Conservation (phyloP, 2,797 vertebrate species). For the Tiaroga cobitis region DNA sequence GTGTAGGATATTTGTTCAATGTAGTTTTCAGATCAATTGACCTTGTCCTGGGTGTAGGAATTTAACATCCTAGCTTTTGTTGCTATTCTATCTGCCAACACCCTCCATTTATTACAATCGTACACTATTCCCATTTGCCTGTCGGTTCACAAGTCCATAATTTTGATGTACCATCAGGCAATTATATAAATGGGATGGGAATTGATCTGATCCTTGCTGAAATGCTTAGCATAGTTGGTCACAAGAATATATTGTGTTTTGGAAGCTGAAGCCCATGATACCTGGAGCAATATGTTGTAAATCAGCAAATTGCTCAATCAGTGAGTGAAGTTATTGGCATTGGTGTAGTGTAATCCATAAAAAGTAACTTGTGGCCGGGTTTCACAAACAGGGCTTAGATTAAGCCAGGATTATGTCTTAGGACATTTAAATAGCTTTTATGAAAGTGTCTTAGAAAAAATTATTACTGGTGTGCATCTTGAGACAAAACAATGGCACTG, state of each 20-base stretch:
- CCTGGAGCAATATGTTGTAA: background rate
- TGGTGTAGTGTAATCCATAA: background rate
- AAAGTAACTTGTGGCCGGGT: background rate
- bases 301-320: background rate
- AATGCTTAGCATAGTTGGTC: background rate
- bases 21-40: background rate
- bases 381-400: too few species aligned
- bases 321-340: background rate
- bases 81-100: conserved; percentile 8
- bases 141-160: conserved; percentile 37
- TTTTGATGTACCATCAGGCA: conserved; percentile 43
- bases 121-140: conserved; percentile 39
- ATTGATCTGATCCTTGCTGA: conserved; percentile 37
- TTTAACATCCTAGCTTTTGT: conserved; percentile 27
- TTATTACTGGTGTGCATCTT: too few species aligned
- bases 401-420: too few species aligned
- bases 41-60: background rate
- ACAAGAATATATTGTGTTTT: background rate
- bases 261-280: background rate
- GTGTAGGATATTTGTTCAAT: background rate
- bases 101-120: conserved; percentile 8
- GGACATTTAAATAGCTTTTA: too few species aligned
- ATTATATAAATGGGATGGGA: conserved; percentile 58
- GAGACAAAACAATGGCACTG: too few species aligned
- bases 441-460: too few species aligned